Conservation (phyloP, 2,113 vertebrate genomes). For the Nettapus auritus region DNA sequence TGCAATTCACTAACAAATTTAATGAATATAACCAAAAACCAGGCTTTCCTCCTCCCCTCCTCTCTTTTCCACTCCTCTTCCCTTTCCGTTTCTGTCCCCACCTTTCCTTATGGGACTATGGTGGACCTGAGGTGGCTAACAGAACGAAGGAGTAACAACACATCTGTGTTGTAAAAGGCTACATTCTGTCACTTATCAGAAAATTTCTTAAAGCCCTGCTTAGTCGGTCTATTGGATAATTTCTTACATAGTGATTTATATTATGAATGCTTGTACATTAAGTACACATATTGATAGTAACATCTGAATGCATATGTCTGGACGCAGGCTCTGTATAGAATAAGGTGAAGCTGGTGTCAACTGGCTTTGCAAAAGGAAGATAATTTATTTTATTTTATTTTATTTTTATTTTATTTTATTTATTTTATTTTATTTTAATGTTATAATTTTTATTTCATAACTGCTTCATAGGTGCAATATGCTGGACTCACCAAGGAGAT, state of each 20-base stretch:
- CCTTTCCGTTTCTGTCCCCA: not conserved
- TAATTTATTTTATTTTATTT: not conserved
- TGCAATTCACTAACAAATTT: not conserved
- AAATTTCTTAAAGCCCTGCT: not conserved
- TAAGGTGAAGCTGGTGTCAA: not conserved
- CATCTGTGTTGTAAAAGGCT: not conserved
- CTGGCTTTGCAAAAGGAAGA: not conserved
- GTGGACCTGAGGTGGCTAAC: not conserved
- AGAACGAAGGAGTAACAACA: not conserved
- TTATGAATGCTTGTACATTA: not conserved
- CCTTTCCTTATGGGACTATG: not conserved
- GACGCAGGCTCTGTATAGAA: not conserved
- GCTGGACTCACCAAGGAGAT: not conserved
- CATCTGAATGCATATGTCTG: not conserved
- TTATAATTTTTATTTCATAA: not conserved
- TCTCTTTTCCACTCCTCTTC: accelerated
- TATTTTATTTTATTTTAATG: too few relatives aligned
- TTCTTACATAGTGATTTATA: not conserved
- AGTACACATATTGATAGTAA: not conserved
- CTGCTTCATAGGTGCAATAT: not conserved
- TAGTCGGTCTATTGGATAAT: not conserved
- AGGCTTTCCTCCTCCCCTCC: not conserved
- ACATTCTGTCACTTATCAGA: not conserved
- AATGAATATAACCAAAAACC: not conserved
- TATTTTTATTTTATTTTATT: too few relatives aligned